A percentile compares a stretch with the other conserved stretches of the same genome.
These are phyloP conservation scores for Oceanodroma tethys DNA, from an alignment of 2,113 vertebrate genomes.

Conservation along the genomic window DNA sequence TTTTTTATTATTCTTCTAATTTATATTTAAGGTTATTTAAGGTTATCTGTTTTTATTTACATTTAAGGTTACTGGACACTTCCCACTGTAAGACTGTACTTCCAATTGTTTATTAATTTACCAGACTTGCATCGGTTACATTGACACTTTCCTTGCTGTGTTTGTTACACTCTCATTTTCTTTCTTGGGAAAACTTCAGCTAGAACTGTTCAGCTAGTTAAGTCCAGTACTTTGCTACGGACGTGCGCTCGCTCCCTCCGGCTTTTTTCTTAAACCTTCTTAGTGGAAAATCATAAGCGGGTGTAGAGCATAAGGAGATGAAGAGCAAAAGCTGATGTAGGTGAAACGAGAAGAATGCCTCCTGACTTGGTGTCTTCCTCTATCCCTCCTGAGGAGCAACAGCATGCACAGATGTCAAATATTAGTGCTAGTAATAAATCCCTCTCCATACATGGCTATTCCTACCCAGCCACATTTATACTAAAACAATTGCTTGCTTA, in stretches of 20 bases:
- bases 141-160: not conserved
- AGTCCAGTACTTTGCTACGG: not conserved
- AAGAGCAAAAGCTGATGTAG: not conserved
- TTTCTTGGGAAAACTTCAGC: not conserved
- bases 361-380: not conserved
- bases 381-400: not conserved
- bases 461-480: not conserved
- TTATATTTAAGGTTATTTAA: not conserved
- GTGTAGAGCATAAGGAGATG: not conserved
- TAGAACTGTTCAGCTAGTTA: not conserved
- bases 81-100: not conserved
- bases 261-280: not conserved
- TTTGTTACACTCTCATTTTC: not conserved
- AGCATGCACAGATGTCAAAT: not conserved
- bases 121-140: not conserved
- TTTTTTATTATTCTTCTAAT: too few relatives aligned
- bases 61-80: not conserved
- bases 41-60: too few relatives aligned
- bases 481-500: not conserved
- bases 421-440: not conserved
- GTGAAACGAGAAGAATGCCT: not conserved
- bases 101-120: not conserved
- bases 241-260: fast-evolving
- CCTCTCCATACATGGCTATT: not conserved
- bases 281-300: not conserved